These are phyloP conservation scores for Trichogramma pretiosum DNA, from an alignment of 1,140 invertebrate genomes.

Conservation along the genomic window DNA sequence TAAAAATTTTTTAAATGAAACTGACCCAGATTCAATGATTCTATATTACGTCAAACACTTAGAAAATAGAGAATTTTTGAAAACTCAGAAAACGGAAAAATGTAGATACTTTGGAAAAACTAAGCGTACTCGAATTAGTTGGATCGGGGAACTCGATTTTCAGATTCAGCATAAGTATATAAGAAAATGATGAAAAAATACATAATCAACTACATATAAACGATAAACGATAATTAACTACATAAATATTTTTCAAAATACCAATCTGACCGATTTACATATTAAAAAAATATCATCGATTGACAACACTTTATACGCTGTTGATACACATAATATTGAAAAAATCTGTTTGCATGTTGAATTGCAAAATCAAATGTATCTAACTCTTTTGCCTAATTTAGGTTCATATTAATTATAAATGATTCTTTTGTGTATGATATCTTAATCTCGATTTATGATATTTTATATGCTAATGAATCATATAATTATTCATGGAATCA, in stretches of 20 bases:
- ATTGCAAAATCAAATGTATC: neutral
- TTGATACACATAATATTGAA: neutral
- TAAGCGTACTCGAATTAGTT: neutral
- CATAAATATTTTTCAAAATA: neutral
- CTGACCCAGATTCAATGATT: neutral
- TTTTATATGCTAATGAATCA: too few species aligned
- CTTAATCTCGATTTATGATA: too few species aligned
- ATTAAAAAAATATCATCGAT: neutral
- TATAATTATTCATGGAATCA: too few species aligned
- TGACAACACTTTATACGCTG: neutral
- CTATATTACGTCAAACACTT: neutral
- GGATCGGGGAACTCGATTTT: neutral
- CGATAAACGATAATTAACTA: neutral
- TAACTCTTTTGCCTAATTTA: neutral
- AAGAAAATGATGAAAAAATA: neutral
- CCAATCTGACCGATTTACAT: neutral
- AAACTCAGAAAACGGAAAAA: neutral
- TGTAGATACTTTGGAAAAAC: conserved; percentile 4
- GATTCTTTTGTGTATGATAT: too few species aligned
- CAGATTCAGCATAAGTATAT: neutral
- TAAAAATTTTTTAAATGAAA: neutral
- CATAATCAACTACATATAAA: neutral
- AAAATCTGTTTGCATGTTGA: neutral
- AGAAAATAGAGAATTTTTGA: neutral
- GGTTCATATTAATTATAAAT: too few species aligned